Conservation (phyloP, 2,113 vertebrate species). For the Irena cyanogastra region DNA sequence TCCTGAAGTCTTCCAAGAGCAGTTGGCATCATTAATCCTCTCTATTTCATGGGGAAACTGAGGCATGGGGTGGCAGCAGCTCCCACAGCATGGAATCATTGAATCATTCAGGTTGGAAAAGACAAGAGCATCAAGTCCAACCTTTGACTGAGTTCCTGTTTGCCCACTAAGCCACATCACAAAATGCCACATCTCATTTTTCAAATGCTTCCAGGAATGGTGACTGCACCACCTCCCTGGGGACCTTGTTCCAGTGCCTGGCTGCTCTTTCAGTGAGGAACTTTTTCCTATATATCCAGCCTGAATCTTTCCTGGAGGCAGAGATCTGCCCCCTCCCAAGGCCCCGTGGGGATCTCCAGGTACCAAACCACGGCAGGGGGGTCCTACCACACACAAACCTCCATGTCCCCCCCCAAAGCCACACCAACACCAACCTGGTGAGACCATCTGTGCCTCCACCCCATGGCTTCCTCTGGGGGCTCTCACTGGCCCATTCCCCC, state of each 20-base stretch:
- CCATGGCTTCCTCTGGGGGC: neutral
- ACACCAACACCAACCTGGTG: fast-evolving
- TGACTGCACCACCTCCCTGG: neutral
- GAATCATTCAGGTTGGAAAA: neutral
- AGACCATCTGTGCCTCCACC: neutral
- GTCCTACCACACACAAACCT: neutral
- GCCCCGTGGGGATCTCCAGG: fast-evolving
- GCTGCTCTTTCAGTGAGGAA: neutral
- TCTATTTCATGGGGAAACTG: neutral
- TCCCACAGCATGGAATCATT: neutral
- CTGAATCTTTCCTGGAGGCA: neutral
- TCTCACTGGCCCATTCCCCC: neutral
- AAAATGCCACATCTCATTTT: neutral
- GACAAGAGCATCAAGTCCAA: neutral
- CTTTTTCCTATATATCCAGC: neutral
- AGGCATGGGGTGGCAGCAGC: neutral
- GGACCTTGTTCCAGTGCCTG: neutral
- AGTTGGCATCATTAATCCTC: neutral
- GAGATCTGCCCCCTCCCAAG: neutral
- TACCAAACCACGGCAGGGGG: fast-evolving
- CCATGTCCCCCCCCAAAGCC: too few species aligned
- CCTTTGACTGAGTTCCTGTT: neutral
- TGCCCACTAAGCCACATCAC: neutral
- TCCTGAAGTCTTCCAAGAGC: neutral
- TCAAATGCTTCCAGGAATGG: fast-evolving